Evolutionary conservation across 2,113 vertebrate genomes (phyloP), one percentile per base, ranked within the genome.

Genomic region (Silurus glanis): DNA sequence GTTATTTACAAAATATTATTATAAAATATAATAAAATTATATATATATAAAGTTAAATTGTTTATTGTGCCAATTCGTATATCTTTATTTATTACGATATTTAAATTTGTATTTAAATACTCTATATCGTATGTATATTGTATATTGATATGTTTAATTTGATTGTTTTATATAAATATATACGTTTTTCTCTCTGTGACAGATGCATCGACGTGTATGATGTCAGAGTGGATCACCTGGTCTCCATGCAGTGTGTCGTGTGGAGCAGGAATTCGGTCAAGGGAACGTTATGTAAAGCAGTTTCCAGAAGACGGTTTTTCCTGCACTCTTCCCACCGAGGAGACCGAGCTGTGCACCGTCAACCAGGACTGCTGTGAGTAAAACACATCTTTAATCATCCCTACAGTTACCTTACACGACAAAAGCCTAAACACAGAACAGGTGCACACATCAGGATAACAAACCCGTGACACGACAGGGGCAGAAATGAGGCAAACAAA

Each of bases 141-240:
- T 37, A 37, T 37, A 37, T 37, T 37, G 37, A 37, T 16, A 58
- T 16, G 28, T 17, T 71, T 19, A 37, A 37, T 16, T 72, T n/a
- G 5, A 17, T 71, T 71, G 5, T 6, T 25, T 19, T 17, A 12
- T 37, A 5, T 19, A 2, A 9, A 0, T 21, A 16, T 62, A 0
- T 45, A 16, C n/a, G 58, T 1, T 28, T 37, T 49, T 88, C 72
- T 85, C 3, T 61, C 8, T 37, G 83, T 53, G 64, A 51, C 89
- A 98, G 98, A 99, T 82, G 95, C 96, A 13, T 97, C 98, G 87
- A 98, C 98, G 61, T 99, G 98, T 88, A 99, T 97, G 95, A 97
- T 99, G 97, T 99, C 98, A 16, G 98, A 99, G 91, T 99, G 98
- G 98, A 97, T 99, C 93, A 96, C 96, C 0, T 99, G 98, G 98